These are phyloP conservation scores for Perizoma affinitatum DNA, from an alignment of 2,888 invertebrate genomes.

Conservation along the genomic window DNA sequence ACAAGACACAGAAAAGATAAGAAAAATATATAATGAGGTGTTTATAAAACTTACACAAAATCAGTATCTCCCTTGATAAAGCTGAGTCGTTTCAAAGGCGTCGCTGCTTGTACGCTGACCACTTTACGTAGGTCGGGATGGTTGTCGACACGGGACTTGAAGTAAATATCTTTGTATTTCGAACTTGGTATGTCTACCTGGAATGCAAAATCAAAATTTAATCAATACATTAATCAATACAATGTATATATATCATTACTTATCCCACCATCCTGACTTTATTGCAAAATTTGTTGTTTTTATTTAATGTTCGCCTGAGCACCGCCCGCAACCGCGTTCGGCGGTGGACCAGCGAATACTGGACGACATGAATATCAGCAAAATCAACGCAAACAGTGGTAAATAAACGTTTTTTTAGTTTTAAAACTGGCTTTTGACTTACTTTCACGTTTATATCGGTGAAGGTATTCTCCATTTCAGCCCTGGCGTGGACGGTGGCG, in stretches of 20 bases:
- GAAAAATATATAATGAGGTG: no score
- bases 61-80: constrained; percentile 72
- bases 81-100: constrained; percentile 65
- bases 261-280: no score
- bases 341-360: no score
- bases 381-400: no score
- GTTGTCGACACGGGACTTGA: constrained; percentile 71
- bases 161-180: constrained; percentile 68
- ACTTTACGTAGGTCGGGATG: constrained; percentile 63
- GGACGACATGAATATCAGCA: no score
- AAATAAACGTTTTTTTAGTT: no score
- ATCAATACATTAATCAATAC: no score
- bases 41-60: constrained; percentile 61
- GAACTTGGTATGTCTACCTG: constrained; percentile 70
- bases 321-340: no score
- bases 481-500: constrained; percentile 62
- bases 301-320: no score
- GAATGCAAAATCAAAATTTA: background rate
- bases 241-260: no score
- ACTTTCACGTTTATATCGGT: constrained; percentile 75
- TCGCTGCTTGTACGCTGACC: constrained; percentile 69
- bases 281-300: no score
- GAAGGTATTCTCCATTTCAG: constrained; percentile 57
- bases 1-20: no score
- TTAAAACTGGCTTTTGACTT: constrained; percentile 25